These are phyloP conservation scores for Parasteatoda tepidariorum DNA, from an alignment of 1,140 invertebrate species.

Conservation along the genomic window DNA sequence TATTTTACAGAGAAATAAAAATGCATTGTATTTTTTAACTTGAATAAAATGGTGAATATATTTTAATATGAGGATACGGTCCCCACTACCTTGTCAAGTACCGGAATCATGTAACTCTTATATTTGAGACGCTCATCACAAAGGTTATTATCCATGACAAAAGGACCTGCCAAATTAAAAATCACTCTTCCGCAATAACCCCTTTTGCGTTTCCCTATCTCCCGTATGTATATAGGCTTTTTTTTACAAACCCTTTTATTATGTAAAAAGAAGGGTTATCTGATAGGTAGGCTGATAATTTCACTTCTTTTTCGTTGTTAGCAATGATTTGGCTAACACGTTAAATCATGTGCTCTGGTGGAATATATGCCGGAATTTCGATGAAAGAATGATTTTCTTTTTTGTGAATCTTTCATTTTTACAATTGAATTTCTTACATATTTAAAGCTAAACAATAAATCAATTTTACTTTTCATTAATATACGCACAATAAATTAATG, in stretches of 20 bases:
- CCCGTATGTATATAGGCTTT: not conserved
- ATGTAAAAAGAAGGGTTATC: conserved; percentile 23
- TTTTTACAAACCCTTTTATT: not conserved
- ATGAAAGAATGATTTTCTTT: too few relatives aligned
- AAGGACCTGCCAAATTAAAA: conserved; percentile 42
- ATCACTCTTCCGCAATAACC: conserved; percentile 21
- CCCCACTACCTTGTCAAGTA: not conserved
- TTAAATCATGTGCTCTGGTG: too few relatives aligned
- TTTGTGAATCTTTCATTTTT: too few relatives aligned
- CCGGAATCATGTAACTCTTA: conserved; percentile 40
- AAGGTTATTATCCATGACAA: conserved; percentile 11
- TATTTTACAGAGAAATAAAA: too few relatives aligned
- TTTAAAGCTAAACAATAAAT: too few relatives aligned
- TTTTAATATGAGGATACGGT: not conserved
- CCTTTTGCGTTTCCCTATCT: not conserved
- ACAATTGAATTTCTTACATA: too few relatives aligned
- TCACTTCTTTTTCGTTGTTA: not conserved
- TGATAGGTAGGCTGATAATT: conserved; percentile 6
- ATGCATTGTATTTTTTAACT: too few relatives aligned
- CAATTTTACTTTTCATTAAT: too few relatives aligned
- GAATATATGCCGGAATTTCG: too few relatives aligned
- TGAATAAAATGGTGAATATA: too few relatives aligned
- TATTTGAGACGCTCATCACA: not conserved
- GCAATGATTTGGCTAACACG: not conserved
- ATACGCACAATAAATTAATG: too few relatives aligned